Evolutionary conservation across 2,888 invertebrate genomes (phyloP).

Genomic region (Calameuta filiformis): DNA sequence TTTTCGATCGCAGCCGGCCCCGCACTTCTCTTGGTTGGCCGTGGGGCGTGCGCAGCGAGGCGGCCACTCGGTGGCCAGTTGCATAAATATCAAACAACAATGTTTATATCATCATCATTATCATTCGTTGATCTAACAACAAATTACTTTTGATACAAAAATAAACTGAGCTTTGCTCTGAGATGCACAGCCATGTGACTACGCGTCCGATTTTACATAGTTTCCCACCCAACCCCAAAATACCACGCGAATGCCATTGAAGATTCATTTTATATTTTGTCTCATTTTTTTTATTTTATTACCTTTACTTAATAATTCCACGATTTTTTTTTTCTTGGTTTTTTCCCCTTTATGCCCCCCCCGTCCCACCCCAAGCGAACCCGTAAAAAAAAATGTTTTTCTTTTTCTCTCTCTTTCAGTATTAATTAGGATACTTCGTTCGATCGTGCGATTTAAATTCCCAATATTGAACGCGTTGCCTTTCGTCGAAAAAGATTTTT

Average conservation of each 20-base stretch:
- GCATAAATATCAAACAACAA: conserved; percentile 62
- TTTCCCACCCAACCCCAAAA: conserved; percentile 3
- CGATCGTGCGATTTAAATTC: neutral
- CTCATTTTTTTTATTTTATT: neutral
- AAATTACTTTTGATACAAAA: conserved; percentile 62
- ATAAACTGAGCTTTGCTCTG: conserved; percentile 64
- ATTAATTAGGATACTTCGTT: neutral
- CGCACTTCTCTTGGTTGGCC: conserved; percentile 12
- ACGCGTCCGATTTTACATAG: conserved; percentile 45
- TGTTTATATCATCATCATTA: conserved; percentile 36
- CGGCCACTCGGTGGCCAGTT: conserved; percentile 61
- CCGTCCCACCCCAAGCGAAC: neutral
- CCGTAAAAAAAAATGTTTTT: neutral
- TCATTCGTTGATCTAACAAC: conserved; percentile 58
- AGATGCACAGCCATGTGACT: conserved; percentile 65
- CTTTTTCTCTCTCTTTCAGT: neutral
- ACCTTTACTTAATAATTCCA: neutral
- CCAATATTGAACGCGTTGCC: neutral
- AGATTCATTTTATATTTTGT: neutral
- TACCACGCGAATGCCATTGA: neutral
- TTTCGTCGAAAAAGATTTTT: neutral
- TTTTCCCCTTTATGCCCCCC: no score
- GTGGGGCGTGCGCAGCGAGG: conserved; percentile 29
- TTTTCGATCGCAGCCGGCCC: conserved; percentile 45
- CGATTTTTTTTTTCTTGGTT: neutral